A percentile compares a stretch with the other conserved stretches of the same genome.
phyloP scores from a whole-genome alignment of 2,797 vertebrate genomes.

The Staurois parvus region DNA sequence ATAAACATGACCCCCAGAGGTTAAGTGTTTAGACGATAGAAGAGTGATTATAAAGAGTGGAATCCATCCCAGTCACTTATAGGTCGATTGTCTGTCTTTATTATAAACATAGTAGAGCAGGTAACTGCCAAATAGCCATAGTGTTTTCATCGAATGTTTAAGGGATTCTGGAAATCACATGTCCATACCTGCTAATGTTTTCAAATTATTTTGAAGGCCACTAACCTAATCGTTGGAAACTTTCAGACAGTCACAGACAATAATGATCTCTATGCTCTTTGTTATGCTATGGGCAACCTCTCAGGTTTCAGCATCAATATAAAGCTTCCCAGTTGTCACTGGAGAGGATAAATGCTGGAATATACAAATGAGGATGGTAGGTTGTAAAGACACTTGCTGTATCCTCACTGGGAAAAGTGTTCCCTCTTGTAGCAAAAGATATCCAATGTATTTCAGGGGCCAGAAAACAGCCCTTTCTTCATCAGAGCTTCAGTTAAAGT shows the following conservation, averaged over 20 bases:
- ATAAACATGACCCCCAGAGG: constrained; percentile 59
- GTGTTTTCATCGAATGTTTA: background rate
- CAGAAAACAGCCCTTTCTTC: too few species aligned
- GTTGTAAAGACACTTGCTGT: too few species aligned
- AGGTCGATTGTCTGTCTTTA: constrained; percentile 47
- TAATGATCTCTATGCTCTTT: background rate
- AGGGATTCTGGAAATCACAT: background rate
- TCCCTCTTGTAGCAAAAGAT: too few species aligned
- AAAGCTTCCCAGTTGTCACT: too few species aligned
- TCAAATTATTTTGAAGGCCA: background rate
- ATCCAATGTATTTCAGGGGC: too few species aligned
- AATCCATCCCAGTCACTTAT: constrained; percentile 49
- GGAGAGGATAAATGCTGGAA: too few species aligned
- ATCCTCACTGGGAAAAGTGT: too few species aligned
- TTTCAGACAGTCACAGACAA: background rate
- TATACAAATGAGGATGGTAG: too few species aligned
- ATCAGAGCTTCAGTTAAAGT: too few species aligned
- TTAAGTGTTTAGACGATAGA: constrained; percentile 58
- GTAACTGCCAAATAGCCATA: constrained; percentile 25
- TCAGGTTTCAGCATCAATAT: too few species aligned
- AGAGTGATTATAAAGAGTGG: constrained; percentile 57
- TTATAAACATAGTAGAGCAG: constrained; percentile 51
- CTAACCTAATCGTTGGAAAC: background rate
- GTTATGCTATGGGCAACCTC: too few species aligned
- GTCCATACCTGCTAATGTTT: background rate